A percentile compares a stretch with the other conserved stretches of the same genome.
Conservation (phyloP, 1,140 invertebrate species). For the Drosophila lowei region DNA sequence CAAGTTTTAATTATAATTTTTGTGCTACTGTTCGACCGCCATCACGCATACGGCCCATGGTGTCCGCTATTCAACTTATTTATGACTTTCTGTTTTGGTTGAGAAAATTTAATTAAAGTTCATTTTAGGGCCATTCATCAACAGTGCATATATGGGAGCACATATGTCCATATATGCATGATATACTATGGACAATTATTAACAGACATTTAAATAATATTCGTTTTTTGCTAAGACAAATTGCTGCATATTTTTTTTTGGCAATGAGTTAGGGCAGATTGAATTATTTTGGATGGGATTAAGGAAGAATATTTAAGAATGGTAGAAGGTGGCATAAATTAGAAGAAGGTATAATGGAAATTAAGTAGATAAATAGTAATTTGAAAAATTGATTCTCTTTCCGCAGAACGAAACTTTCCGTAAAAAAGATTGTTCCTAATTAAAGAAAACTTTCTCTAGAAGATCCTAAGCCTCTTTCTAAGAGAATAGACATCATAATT, state of each 20-base stretch:
- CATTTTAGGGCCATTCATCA: constrained; percentile 63
- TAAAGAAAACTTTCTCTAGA: no score
- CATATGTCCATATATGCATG: not conserved
- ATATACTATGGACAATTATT: constrained; percentile 32
- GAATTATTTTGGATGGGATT: not conserved
- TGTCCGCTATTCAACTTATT: constrained; percentile 47
- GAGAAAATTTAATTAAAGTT: constrained; percentile 70
- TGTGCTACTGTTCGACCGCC: constrained; percentile 14
- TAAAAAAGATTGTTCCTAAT: no score
- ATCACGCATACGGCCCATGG: constrained; percentile 43
- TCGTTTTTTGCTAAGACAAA: constrained; percentile 45
- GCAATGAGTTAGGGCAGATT: not conserved
- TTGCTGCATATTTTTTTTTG: constrained; percentile 28
- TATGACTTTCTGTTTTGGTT: constrained; percentile 51
- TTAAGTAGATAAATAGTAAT: no score
- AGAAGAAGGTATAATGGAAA: no score
- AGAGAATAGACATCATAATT: no score
- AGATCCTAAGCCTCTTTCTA: no score
- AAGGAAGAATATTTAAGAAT: not conserved
- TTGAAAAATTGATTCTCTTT: no score
- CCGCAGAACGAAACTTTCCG: no score
- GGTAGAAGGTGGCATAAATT: no score
- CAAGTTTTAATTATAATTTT: constrained; percentile 64
- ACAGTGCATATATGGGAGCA: not conserved
- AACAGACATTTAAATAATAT: constrained; percentile 55